Base-by-base conservation (phyloP, 2,113 vertebrate species). In the Lucifuga dentata region DNA sequence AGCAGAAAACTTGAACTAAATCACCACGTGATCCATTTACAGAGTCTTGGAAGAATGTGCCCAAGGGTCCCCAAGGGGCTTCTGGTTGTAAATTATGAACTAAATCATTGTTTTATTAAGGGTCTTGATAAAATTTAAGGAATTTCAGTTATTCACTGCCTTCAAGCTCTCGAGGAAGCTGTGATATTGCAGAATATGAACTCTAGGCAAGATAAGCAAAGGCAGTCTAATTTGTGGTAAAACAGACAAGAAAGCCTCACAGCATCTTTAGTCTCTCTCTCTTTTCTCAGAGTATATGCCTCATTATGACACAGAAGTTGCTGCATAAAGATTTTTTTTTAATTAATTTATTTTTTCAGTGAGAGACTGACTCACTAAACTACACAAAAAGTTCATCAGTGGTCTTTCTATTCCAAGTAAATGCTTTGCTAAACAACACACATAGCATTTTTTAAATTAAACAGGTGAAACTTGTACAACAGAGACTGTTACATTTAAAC, bases 401-500 rank as follows among this genome's bases (percentile, higher is more conserved):
- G 58, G 48, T 50, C 29, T 17, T 45, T 66, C 59, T 61, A 50
- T 50, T n/a, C n/a, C n/a, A n/a, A n/a, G n/a, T n/a, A 55, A 46
- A 59, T 44, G 21, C 26, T 64, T 62, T 51, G 20, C 38, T 50
- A 41, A 85, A 81, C 44, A 77, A 60, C 36, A 49, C 21, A 49
- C 40, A 69, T 83, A 78, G 69, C 73, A 69, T 56, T 71, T 80
- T 53, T 19, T 68, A 66, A 82, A 85, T 80, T 65, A 68, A 71
- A 80, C 64, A 58, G 43, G 29, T 29, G 26, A 55, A 60, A 73
- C 38, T 64, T 75, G 45, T 48, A 40, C 40, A 62, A 44, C 33
- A 81, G 85, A 68, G 59, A n/a, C 57, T 20, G 16, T 70, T 82
- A 66, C 16, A 24, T 73, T 76, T 82, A 56, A 76, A 69, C 52